phyloP scores from a whole-genome alignment of 2,888 invertebrate genomes.

The Nyleta sp. region DNA sequence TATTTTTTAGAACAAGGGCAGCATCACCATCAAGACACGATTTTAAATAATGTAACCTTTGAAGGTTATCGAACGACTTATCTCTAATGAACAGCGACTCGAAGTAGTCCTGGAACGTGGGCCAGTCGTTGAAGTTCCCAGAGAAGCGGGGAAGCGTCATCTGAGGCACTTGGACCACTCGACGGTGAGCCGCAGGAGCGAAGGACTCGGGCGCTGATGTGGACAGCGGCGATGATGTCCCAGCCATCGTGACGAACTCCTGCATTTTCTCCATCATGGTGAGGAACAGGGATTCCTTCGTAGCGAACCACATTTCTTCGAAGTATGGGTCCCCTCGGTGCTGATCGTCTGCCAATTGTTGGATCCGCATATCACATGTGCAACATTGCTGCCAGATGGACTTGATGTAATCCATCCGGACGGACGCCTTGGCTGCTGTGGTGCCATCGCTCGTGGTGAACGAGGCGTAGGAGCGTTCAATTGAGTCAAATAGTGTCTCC shows the following conservation, averaged over 20 bases:
- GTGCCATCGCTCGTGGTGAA: neutral
- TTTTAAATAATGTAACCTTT: constrained; percentile 1
- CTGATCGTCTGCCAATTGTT: too few species aligned
- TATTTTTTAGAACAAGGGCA: neutral
- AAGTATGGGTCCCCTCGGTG: too few species aligned
- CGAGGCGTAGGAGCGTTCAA: neutral
- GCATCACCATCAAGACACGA: neutral
- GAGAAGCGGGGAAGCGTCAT: neutral
- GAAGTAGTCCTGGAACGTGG: constrained; percentile 10
- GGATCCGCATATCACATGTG: too few species aligned
- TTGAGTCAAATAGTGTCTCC: neutral
- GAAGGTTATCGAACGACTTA: neutral
- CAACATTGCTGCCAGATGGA: neutral
- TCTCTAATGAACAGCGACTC: neutral
- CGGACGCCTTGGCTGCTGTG: neutral
- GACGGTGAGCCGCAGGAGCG: neutral
- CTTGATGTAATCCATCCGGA: neutral
- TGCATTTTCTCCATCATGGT: neutral
- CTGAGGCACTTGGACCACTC: neutral
- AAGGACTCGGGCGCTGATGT: too few species aligned
- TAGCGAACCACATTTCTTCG: neutral
- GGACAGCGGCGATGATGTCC: neutral
- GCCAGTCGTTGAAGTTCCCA: neutral
- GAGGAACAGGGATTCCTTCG: neutral
- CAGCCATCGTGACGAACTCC: neutral